Evolutionary conservation across 2,113 vertebrate species (phyloP).

Genomic region (Thamnaconus septentrionalis): DNA sequence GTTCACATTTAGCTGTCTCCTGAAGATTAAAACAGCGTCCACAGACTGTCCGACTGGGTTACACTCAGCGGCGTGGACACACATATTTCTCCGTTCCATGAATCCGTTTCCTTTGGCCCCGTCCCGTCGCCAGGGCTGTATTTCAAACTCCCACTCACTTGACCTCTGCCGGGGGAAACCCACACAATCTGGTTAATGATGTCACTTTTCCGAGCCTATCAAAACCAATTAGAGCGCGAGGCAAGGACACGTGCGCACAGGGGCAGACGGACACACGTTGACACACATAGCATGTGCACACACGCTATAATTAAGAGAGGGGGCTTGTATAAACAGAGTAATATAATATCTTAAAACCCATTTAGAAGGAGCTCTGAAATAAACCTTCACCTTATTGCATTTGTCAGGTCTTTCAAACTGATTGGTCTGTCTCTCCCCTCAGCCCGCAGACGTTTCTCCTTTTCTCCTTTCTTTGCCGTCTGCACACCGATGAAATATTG

Average conservation of each 20-base stretch:
- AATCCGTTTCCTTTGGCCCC: constrained; percentile 34
- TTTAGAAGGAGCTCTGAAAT: constrained; percentile 61
- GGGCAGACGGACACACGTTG: constrained; percentile 32
- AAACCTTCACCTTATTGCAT: constrained; percentile 65
- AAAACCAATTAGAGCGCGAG: constrained; percentile 64
- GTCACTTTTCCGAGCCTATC: constrained; percentile 75
- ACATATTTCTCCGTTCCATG: neutral
- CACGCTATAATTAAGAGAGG: constrained; percentile 67
- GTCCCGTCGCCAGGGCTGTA: neutral
- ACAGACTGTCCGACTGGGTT: no score
- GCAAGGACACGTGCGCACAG: constrained; percentile 52
- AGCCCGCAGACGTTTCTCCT: constrained; percentile 28
- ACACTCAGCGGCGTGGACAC: neutral
- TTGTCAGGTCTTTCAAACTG: constrained; percentile 62
- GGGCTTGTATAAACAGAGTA: constrained; percentile 73
- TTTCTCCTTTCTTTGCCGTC: neutral
- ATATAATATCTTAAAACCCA: constrained; percentile 73
- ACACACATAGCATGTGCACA: constrained; percentile 30
- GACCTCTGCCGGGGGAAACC: constrained; percentile 60
- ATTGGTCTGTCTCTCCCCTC: constrained; percentile 48
- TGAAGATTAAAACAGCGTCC: no score
- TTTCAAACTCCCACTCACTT: constrained; percentile 53
- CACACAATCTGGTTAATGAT: constrained; percentile 69
- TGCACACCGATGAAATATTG: constrained; percentile 61
- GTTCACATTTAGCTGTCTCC: no score